Evolutionary conservation across 2,113 vertebrate species (phyloP).

Genomic region (Vireo altiloquus): DNA sequence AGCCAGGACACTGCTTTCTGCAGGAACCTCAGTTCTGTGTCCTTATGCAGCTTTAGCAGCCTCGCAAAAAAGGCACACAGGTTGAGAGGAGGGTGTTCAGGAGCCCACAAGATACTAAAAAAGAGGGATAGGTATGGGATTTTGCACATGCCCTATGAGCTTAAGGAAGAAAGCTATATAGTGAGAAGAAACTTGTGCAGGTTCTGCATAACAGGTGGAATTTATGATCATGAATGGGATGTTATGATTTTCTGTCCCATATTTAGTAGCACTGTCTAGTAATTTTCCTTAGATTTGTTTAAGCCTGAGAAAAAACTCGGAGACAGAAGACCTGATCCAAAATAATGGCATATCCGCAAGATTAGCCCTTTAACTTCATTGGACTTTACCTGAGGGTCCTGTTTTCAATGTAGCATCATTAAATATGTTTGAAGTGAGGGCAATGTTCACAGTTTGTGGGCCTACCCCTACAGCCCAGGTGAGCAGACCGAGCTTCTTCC

Average conservation of each 20-base stretch:
- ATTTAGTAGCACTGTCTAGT: not conserved
- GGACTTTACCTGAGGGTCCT: not conserved
- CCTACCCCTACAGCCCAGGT: not conserved
- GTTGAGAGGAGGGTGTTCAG: not conserved
- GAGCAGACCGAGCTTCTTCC: not conserved
- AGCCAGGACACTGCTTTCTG: not conserved
- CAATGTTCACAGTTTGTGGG: too few relatives aligned
- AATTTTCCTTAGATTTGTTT: not conserved
- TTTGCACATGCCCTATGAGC: not conserved
- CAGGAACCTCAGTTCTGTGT: not conserved
- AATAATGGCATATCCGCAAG: not conserved
- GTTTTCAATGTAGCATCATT: fast-evolving
- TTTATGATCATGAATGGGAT: not conserved
- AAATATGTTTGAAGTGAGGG: not conserved
- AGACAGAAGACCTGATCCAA: not conserved
- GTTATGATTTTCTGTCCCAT: not conserved
- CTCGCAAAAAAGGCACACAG: not conserved
- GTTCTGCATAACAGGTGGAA: not conserved
- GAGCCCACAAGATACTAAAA: not conserved
- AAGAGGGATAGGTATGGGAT: too few relatives aligned
- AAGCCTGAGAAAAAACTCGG: not conserved
- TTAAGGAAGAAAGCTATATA: not conserved
- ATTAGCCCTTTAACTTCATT: not conserved
- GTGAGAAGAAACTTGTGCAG: not conserved
- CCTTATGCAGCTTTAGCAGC: not conserved